Conservation (phyloP, 2,888 invertebrate genomes). For the Cantharis rufa region DNA sequence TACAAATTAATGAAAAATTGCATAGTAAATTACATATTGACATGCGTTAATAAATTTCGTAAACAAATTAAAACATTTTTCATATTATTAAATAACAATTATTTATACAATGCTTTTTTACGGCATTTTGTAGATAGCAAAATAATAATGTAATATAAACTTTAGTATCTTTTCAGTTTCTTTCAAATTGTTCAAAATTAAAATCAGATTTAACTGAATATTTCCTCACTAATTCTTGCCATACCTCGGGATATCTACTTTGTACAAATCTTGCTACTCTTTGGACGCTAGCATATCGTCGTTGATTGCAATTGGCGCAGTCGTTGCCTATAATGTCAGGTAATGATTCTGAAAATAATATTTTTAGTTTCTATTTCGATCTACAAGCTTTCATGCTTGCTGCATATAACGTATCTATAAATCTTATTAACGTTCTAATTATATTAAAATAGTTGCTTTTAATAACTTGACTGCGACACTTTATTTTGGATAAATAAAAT, state of each 20-base stretch:
- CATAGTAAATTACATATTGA: too few relatives aligned
- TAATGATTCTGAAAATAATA: conserved; percentile 56
- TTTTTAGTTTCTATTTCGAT: neutral
- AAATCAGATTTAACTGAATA: conserved; percentile 42
- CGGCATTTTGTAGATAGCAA: neutral
- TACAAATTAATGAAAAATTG: too few relatives aligned
- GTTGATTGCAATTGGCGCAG: conserved; percentile 59
- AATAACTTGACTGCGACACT: neutral
- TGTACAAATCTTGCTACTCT: conserved; percentile 60
- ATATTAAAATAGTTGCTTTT: neutral
- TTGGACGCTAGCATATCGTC: conserved; percentile 58
- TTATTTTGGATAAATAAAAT: neutral
- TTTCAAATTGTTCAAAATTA: neutral
- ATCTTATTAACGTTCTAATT: neutral
- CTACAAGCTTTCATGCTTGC: neutral
- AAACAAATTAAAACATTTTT: too few relatives aligned
- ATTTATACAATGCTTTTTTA: neutral
- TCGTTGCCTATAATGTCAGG: conserved; percentile 62
- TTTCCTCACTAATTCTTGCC: conserved; percentile 57
- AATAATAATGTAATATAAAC: neutral
- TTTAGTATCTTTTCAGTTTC: neutral
- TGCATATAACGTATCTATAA: neutral
- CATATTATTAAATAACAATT: too few relatives aligned
- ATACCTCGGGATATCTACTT: conserved; percentile 59
- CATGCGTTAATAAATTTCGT: too few relatives aligned